Evolutionary conservation across 2,113 vertebrate genomes (phyloP), one percentile per base, ranked within the genome.

Genomic region (Cacatua alba): DNA sequence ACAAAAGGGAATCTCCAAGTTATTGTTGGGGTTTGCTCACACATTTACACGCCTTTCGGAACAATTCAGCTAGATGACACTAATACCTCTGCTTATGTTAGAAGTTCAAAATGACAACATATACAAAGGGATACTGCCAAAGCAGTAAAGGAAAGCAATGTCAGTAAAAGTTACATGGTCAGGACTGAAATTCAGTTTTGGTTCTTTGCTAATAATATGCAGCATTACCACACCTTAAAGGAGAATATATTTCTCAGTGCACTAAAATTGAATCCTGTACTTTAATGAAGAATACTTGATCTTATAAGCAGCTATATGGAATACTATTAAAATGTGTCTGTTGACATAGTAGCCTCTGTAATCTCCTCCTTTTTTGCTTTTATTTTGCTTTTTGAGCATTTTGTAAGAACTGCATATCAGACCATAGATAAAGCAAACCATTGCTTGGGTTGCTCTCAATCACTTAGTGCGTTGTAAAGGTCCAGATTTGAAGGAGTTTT

Each of bases 151-250:
- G 76, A 92, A 64, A 95, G 55, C 62, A 95, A 74, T 77, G 80
- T 53, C 82, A 91, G 80, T 84, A 92, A 71, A 88, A 94, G 75
- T 94, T 89, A 86, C 31, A 91, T 89, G 57, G 60, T 84, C 82
- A 96, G 60, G 52, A 81, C 83, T 92, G 69, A 97, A 96, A 97
- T 92, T 86, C 81, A 74, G 37, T 94, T 94, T 96, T 90, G 25
- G 21, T 91, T 91, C 82, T 74, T 55, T 69, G 52, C 67, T 91
- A 91, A 86, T 92, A 91, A 69, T 95, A 65, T 79, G 87, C 63
- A 90, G 26, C 64, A 53, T 79, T 94, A 72, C 70, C 68, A 62
- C 53, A 65, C 44, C 44, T 96, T 94, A 88, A 89, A 91, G 17
- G 87, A 68, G 51, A 86, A 78, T 44, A 26, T 52, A 92, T 86